These are phyloP conservation scores for Menidia beryllina DNA, from an alignment of 2,113 vertebrate species.

Conservation along the genomic window DNA sequence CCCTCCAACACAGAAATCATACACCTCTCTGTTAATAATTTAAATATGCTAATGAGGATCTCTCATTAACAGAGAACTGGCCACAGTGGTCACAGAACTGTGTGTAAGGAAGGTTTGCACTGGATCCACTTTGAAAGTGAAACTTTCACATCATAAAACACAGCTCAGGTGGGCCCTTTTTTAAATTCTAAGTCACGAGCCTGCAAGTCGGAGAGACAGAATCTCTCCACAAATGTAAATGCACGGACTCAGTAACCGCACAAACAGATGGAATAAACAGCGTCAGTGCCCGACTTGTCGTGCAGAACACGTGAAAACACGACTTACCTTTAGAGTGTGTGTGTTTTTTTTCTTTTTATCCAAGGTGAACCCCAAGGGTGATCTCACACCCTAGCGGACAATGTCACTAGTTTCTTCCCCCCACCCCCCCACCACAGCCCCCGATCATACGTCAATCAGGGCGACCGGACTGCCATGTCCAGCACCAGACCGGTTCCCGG, in stretches of 20 bases:
- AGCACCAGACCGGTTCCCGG: neutral
- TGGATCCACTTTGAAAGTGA: constrained; percentile 29
- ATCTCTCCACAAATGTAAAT: neutral
- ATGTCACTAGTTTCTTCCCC: constrained; percentile 2
- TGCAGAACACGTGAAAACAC: neutral
- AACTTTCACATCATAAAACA: constrained; percentile 37
- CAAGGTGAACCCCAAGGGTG: constrained; percentile 74
- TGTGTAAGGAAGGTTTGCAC: neutral
- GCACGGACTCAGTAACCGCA: neutral
- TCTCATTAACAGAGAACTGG: constrained; percentile 28
- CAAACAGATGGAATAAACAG: neutral
- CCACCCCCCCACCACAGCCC: too few relatives aligned
- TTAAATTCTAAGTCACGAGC: neutral
- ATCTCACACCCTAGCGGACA: constrained; percentile 19
- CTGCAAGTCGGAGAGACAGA: constrained; percentile 26
- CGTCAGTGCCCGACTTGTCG: neutral
- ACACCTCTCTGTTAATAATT: constrained; percentile 67
- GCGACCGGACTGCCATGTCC: neutral
- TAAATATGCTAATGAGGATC: constrained; percentile 44
- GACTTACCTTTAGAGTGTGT: constrained; percentile 59
- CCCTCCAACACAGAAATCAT: constrained; percentile 45
- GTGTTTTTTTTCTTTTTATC: constrained; percentile 8
- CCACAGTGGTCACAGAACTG: constrained; percentile 1
- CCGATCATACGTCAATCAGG: constrained; percentile 11
- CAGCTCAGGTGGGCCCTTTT: neutral